Conservation (phyloP, 2,113 vertebrate species). For the Acinonyx jubatus region DNA sequence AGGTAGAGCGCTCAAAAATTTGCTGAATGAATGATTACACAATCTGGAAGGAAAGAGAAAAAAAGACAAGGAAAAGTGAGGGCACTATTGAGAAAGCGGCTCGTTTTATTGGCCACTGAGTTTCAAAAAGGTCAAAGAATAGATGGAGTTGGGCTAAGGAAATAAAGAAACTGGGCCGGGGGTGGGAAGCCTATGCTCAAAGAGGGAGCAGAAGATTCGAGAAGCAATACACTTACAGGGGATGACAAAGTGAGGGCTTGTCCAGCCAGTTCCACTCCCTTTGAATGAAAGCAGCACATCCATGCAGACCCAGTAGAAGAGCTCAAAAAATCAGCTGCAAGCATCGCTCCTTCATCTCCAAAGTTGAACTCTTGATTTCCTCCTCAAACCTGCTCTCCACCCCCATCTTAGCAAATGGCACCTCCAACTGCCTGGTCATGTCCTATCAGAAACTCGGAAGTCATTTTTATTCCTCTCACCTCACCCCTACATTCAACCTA, state of each 20-base stretch:
- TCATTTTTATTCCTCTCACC: background rate
- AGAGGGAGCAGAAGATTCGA: background rate
- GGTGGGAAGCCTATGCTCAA: background rate
- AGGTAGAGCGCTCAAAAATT: background rate
- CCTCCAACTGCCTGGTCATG: background rate
- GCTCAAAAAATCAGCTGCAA: background rate
- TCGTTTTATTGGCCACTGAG: background rate
- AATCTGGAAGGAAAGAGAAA: background rate
- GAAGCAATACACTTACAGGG: background rate
- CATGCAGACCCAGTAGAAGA: background rate
- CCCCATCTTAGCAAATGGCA: background rate
- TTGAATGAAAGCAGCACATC: background rate
- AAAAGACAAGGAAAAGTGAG: background rate
- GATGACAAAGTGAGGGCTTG: background rate
- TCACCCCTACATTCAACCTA: background rate
- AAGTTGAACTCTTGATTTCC: background rate
- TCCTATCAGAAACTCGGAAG: background rate
- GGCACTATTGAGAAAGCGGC: background rate
- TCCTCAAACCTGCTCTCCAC: background rate
- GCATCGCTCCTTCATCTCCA: background rate
- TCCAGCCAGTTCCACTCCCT: background rate
- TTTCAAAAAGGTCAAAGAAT: background rate
- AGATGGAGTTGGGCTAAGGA: background rate
- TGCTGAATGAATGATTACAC: background rate
- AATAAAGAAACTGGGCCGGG: background rate